Conservation (phyloP, 2,797 vertebrate genomes). For the Alectoris magna region DNA sequence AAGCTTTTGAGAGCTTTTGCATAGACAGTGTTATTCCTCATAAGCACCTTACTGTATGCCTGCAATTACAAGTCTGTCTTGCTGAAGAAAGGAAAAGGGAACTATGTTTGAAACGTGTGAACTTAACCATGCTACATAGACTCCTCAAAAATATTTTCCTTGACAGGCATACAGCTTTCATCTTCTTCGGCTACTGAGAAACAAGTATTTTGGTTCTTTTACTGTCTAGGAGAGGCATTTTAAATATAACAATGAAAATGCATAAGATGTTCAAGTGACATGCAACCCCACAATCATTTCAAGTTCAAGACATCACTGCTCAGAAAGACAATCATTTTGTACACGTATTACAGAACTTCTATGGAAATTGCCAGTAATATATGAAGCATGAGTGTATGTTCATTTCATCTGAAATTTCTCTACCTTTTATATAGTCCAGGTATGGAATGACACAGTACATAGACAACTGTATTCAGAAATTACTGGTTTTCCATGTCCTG, state of each 20-base stretch:
- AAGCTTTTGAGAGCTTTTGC: neutral
- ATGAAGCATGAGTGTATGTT: neutral
- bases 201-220: neutral
- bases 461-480: neutral
- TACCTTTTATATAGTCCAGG: neutral
- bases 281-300: neutral
- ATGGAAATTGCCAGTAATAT: neutral
- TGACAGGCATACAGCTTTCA: neutral
- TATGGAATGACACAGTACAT: neutral
- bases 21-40: neutral
- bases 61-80: neutral
- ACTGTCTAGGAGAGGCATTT: neutral
- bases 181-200: constrained; percentile 20
- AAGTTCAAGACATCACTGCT: neutral
- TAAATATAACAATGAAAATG: neutral
- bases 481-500: neutral
- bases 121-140: constrained; percentile 12
- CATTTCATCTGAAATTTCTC: neutral
- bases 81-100: neutral
- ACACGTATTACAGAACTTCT: neutral
- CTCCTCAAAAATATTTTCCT: neutral
- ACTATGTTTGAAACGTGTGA: constrained; percentile 13
- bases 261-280: neutral
- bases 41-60: neutral
- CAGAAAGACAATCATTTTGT: neutral